phyloP scores from a whole-genome alignment of 2,113 vertebrate species.

The Tupaia tana region DNA sequence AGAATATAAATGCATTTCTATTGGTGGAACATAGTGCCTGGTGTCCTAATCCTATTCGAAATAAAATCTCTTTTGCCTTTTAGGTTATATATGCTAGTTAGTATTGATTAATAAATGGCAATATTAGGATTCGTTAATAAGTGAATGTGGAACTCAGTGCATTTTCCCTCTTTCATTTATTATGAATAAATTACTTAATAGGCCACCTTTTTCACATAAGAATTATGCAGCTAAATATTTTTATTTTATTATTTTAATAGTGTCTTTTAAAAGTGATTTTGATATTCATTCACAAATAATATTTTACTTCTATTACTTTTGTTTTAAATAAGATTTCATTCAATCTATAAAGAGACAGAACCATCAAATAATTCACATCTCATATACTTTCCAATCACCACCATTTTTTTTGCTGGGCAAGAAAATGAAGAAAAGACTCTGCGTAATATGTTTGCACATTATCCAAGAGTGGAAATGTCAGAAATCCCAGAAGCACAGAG shows the following conservation, averaged over 20 bases:
- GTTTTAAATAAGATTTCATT: conserved; percentile 14
- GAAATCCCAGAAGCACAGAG: background rate
- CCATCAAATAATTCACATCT: background rate
- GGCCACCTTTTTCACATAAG: background rate
- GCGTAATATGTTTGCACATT: background rate
- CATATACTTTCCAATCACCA: background rate
- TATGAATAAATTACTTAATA: conserved; percentile 38
- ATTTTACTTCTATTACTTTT: background rate
- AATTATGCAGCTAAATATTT: background rate
- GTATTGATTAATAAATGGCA: background rate
- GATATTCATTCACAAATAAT: background rate
- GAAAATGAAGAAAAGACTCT: background rate
- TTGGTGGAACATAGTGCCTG: background rate
- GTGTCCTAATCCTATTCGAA: background rate
- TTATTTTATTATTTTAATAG: conserved; percentile 34
- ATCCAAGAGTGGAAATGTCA: conserved; percentile 13
- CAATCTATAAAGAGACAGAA: background rate
- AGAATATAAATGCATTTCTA: conserved; percentile 27
- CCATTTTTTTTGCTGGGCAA: background rate
- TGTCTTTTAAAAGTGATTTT: background rate
- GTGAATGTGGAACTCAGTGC: background rate
- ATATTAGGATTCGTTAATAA: conserved; percentile 36
- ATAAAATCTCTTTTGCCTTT: conserved; percentile 26
- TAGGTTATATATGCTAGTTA: background rate
- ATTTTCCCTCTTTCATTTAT: conserved; percentile 9